Percentiles rank a stretch among this genome's conserved stretches.
These are phyloP conservation scores for Hecatera dysodea DNA, from an alignment of 2,888 invertebrate genomes.

Conservation along the genomic window DNA sequence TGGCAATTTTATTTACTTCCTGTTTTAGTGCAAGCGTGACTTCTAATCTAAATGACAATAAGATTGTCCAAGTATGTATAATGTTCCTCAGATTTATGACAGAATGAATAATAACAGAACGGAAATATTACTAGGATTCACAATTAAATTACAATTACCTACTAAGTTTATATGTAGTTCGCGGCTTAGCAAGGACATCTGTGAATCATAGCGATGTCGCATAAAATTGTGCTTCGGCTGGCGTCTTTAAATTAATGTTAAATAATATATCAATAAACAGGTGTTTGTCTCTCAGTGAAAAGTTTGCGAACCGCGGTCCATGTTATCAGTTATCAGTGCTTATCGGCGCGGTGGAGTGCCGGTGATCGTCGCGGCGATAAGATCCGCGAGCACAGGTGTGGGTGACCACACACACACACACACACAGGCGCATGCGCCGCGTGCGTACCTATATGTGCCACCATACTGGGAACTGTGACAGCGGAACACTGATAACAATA, in stretches of 20 bases:
- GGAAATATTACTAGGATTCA: not conserved
- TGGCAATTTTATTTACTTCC: constrained; percentile 1
- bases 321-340: constrained; percentile 72
- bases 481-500: constrained; percentile 43
- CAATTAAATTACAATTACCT: constrained; percentile 16
- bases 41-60: not conserved
- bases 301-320: constrained; percentile 73
- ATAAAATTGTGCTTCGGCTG: not conserved
- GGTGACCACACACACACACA: constrained; percentile 24
- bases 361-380: constrained; percentile 67
- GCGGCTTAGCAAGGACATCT: constrained; percentile 26
- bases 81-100: not conserved
- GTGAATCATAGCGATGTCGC: constrained; percentile 36
- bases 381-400: constrained; percentile 41
- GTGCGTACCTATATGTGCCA: not conserved
- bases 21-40: not conserved
- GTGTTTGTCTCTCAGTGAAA: constrained; percentile 7
- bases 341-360: constrained; percentile 55
- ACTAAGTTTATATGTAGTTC: not conserved
- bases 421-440: not conserved
- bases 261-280: not conserved
- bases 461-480: constrained; percentile 30
- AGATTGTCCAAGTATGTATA: not conserved
- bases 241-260: not conserved
- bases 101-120: not conserved